Conservation (phyloP, 2,888 invertebrate species). For the Athalia cordata region DNA sequence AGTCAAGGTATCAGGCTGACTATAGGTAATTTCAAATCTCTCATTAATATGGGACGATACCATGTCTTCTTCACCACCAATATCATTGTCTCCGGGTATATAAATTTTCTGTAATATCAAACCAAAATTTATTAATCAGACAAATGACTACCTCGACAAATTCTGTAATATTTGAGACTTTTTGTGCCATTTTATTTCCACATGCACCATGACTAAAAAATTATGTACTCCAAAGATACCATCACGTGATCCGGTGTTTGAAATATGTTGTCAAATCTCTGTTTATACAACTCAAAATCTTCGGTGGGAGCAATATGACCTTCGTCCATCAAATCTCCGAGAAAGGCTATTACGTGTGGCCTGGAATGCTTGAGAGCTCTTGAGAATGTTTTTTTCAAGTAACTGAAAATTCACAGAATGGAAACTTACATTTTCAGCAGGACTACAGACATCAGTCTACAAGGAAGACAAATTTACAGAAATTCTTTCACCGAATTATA, state of each 20-base stretch:
- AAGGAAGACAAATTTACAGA: too few species aligned
- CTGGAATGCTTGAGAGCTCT: conserved; percentile 82
- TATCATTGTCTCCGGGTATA: conserved; percentile 97
- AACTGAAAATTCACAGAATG: conserved; percentile 77
- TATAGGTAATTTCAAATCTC: conserved; percentile 77
- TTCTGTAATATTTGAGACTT: too few species aligned
- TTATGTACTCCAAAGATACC: conserved; percentile 56
- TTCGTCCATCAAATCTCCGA: conserved; percentile 97
- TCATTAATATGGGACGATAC: conserved; percentile 83
- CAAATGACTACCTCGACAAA: too few species aligned
- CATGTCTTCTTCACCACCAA: conserved; percentile 92
- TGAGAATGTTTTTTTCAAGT: conserved; percentile 85
- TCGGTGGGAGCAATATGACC: conserved; percentile 85
- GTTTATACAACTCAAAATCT: conserved; percentile 85
- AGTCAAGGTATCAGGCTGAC: conserved; percentile 80
- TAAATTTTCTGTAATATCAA: conserved; percentile 81
- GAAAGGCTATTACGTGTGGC: conserved; percentile 90
- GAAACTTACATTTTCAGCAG: neutral
- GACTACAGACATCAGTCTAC: neutral
- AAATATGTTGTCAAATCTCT: conserved; percentile 84
- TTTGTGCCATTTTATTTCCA: too few species aligned
- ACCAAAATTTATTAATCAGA: too few species aligned
- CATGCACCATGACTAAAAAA: neutral
- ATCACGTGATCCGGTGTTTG: conserved; percentile 68
- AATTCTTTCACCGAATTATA: too few species aligned